Evolutionary conservation across 2,888 invertebrate species (phyloP).

Genomic region (Zhuqinia jingwanae): DNA sequence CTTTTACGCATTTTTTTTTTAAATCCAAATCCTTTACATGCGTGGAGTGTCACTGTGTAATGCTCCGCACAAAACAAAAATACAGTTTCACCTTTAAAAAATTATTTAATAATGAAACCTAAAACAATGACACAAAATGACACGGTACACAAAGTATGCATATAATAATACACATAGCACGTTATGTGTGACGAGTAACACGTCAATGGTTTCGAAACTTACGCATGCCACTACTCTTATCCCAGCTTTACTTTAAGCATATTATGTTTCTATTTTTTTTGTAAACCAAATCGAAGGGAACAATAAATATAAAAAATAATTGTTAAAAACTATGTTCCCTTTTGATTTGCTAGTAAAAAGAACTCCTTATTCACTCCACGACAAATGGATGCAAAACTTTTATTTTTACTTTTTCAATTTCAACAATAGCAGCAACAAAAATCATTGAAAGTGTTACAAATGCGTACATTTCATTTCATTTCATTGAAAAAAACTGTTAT

Average conservation of each 20-base stretch:
- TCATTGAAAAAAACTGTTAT: neutral
- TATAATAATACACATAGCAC: no score
- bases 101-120: conserved; percentile 14
- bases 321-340: neutral
- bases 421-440: neutral
- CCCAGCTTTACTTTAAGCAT: conserved; percentile 14
- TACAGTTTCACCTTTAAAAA: conserved; percentile 24
- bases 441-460: conserved; percentile 54
- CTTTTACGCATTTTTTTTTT: conserved; percentile 2
- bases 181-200: no score
- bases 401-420: conserved; percentile 11
- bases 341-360: conserved; percentile 1
- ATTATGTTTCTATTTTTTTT: no score
- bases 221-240: no score
- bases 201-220: no score
- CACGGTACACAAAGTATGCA: conserved; percentile 1
- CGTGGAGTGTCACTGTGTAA: no score
- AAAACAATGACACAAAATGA: conserved; percentile 21
- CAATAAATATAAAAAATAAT: conserved; percentile 11
- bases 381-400: conserved; percentile 19
- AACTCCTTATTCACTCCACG: neutral
- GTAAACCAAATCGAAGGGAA: neutral
- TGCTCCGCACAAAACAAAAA: no score
- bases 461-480: neutral
- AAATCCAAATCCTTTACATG: no score